These are phyloP conservation scores for Bubalus kerabau DNA, from an alignment of 2,113 vertebrate genomes.

Conservation along the genomic window DNA sequence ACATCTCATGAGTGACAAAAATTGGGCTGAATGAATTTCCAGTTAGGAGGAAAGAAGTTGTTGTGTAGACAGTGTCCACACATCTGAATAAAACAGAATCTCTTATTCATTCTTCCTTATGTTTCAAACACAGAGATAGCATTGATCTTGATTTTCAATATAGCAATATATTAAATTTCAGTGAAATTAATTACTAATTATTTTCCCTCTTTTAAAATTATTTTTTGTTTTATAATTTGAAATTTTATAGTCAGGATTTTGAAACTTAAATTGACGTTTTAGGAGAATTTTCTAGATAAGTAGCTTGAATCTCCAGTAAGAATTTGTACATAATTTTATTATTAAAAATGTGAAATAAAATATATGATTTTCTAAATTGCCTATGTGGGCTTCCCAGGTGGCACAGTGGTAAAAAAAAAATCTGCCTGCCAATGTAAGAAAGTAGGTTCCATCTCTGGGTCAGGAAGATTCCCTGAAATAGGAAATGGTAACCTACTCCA, in stretches of 20 bases:
- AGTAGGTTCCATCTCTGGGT: background rate
- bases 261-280: background rate
- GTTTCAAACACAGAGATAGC: background rate
- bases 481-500: background rate
- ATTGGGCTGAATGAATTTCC: background rate
- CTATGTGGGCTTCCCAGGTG: background rate
- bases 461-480: background rate
- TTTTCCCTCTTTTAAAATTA: background rate
- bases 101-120: background rate
- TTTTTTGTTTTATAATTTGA: background rate
- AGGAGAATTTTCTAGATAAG: background rate
- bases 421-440: background rate
- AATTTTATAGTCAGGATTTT: background rate
- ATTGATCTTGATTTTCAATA: background rate
- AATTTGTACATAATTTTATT: background rate
- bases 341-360: background rate
- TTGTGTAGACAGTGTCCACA: background rate
- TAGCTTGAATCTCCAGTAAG: background rate
- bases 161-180: background rate
- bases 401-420: background rate
- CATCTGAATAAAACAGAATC: background rate
- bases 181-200: background rate
- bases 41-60: background rate
- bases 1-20: background rate
- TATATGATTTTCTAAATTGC: background rate